Evolutionary conservation across 2,888 invertebrate genomes (phyloP), one percentile per base, ranked within the genome.

Genomic region (Anagyrus pseudococci): DNA sequence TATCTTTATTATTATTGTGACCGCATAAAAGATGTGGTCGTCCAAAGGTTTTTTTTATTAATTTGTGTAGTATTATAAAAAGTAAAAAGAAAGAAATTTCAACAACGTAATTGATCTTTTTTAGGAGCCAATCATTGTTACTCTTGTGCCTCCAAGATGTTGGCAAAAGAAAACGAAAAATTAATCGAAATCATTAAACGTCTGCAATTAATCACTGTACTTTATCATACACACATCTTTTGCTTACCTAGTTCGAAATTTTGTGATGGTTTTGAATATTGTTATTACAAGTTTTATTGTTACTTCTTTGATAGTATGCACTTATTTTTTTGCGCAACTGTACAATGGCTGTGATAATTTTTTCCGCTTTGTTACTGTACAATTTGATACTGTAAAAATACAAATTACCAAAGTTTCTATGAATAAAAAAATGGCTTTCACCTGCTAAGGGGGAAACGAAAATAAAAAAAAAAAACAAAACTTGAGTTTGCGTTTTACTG

Each of bases 41-140:
- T n/a, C n/a, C n/a, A n/a, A n/a, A n/a, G n/a, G n/a, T n/a, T n/a
- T n/a, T n/a, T n/a, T n/a, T n/a, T n/a, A n/a, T n/a, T n/a, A n/a
- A n/a, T n/a, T n/a, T n/a, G n/a, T n/a, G n/a, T n/a, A n/a, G n/a
- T n/a, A n/a, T n/a, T n/a, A n/a, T n/a, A n/a, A n/a, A n/a, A n/a
- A n/a, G n/a, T n/a, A n/a, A n/a, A n/a, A n/a, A n/a, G n/a, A n/a
- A n/a, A n/a, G n/a, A 2, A 37, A 4, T 37, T 37, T 37, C 15
- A 15, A 37, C 33, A 8, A 37, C 8, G 33, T 37, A 37, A 37
- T 37, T 63, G 43, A 67, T 64, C 67, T 71, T 72, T 78, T 37
- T 37, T 77, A 79, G 78, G 78, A 72, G 43, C 74, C 78, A 64
- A 75, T 72, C 64, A 73, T 78, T 71, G 74, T 77, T 68, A 78